Evolutionary conservation across 1,140 invertebrate genomes (phyloP).

Genomic region (Paracyclopina nana): DNA sequence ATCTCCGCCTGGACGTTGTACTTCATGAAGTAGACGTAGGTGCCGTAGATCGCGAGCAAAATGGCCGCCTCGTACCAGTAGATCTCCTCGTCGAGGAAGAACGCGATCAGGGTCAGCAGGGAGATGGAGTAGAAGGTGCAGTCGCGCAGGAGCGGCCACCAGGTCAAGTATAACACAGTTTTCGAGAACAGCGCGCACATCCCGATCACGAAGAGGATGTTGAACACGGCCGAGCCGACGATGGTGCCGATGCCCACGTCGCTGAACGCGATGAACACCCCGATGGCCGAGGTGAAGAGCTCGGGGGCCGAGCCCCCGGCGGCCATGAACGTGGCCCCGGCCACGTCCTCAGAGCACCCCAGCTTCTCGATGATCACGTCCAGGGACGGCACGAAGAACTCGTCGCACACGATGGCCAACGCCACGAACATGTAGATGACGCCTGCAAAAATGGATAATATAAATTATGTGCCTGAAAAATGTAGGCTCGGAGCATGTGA

Average conservation of each 20-base stretch:
- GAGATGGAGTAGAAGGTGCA: conserved; percentile 81
- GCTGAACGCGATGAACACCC: conserved; percentile 83
- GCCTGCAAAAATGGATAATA: too few species aligned
- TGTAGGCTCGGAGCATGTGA: too few species aligned
- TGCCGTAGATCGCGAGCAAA: conserved; percentile 59
- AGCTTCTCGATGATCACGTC: conserved; percentile 73
- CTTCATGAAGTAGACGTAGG: conserved; percentile 78
- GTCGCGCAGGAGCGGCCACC: conserved; percentile 89
- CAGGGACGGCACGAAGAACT: conserved; percentile 77
- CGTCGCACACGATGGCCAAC: conserved; percentile 74
- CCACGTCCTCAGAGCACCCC: conserved; percentile 48
- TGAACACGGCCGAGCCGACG: conserved; percentile 82
- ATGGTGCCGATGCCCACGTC: conserved; percentile 84
- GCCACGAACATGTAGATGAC: conserved; percentile 88
- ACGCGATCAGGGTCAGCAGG: conserved; percentile 66
- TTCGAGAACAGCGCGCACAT: conserved; percentile 80
- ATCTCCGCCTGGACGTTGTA: conserved; percentile 65
- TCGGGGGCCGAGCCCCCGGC: conserved; percentile 74
- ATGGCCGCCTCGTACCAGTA: conserved; percentile 76
- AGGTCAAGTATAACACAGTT: conserved; percentile 55
- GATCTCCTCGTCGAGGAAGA: conserved; percentile 74
- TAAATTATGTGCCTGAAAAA: too few species aligned
- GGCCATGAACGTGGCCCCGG: conserved; percentile 81
- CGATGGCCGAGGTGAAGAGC: conserved; percentile 74
- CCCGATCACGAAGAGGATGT: conserved; percentile 83